phyloP scores from a whole-genome alignment of 2,113 vertebrate genomes.

The Chaetops frenatus region DNA sequence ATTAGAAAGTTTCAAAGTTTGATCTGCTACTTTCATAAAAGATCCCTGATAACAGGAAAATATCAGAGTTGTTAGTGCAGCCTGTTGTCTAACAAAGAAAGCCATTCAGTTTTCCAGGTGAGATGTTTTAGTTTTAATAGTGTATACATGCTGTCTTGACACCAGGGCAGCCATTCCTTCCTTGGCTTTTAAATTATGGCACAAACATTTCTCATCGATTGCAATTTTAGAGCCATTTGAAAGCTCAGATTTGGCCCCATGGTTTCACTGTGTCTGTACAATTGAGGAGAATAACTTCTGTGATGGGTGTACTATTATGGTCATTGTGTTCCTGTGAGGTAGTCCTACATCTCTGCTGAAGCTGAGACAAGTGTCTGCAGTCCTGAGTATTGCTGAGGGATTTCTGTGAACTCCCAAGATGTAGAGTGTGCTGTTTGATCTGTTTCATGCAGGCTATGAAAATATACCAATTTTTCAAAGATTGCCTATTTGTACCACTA shows the following conservation, averaged over 20 bases:
- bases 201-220: slow-evolving; percentile 64
- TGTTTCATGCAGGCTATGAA: background rate
- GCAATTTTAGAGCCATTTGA: slow-evolving; percentile 68
- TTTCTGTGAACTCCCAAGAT: slow-evolving; percentile 33
- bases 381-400: background rate
- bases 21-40: slow-evolving; percentile 2
- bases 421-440: slow-evolving; percentile 9
- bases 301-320: slow-evolving; percentile 60
- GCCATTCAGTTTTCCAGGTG: slow-evolving; percentile 58
- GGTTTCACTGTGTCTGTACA: slow-evolving; percentile 63
- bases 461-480: background rate
- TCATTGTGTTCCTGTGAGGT: slow-evolving; percentile 59
- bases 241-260: slow-evolving; percentile 53
- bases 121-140: slow-evolving; percentile 62
- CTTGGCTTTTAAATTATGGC: slow-evolving; percentile 66
- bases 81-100: slow-evolving; percentile 61
- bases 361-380: slow-evolving; percentile 28
- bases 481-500: background rate
- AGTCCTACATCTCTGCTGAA: slow-evolving; percentile 9
- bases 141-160: slow-evolving; percentile 63
- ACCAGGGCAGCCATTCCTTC: slow-evolving; percentile 55
- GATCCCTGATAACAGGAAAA: background rate
- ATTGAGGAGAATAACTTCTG: slow-evolving; percentile 64
- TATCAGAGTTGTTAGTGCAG: slow-evolving; percentile 3
- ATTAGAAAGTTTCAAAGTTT: slow-evolving; percentile 35